phyloP scores from a whole-genome alignment of 1,140 invertebrate species.

The Sitobion miscanthi region DNA sequence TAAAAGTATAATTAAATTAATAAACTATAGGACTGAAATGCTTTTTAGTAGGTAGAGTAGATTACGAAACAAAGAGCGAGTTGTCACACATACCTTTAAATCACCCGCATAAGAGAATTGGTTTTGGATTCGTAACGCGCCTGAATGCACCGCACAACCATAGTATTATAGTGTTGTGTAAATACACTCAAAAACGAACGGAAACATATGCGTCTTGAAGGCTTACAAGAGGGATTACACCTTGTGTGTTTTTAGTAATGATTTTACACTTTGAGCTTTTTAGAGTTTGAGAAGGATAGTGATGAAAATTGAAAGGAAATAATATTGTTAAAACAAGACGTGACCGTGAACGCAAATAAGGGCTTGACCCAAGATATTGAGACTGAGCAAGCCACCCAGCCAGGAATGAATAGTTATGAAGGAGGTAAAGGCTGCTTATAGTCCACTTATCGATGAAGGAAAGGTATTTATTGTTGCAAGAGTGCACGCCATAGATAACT shows the following conservation, averaged over 20 bases:
- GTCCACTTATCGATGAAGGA: neutral
- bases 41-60: neutral
- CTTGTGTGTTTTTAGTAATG: constrained; percentile 32
- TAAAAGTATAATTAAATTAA: neutral
- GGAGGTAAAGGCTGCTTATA: neutral
- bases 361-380: neutral
- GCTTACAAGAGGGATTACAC: constrained; percentile 45
- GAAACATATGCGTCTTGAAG: neutral
- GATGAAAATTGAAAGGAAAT: constrained; percentile 28
- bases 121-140: neutral
- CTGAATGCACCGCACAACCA: neutral
- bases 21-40: neutral
- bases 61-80: neutral
- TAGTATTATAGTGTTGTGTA: constrained; percentile 34
- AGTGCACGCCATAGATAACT: neutral
- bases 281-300: neutral
- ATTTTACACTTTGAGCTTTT: constrained; percentile 39
- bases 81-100: constrained; percentile 4
- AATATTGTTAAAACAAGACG: constrained; percentile 41
- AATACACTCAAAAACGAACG: constrained; percentile 26
- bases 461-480: neutral
- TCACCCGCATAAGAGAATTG: constrained; percentile 18
- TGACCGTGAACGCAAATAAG: constrained; percentile 30
- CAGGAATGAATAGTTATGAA: neutral
- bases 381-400: neutral